Conservation (phyloP, 2,113 vertebrate species). For the Silurus meridionalis region DNA sequence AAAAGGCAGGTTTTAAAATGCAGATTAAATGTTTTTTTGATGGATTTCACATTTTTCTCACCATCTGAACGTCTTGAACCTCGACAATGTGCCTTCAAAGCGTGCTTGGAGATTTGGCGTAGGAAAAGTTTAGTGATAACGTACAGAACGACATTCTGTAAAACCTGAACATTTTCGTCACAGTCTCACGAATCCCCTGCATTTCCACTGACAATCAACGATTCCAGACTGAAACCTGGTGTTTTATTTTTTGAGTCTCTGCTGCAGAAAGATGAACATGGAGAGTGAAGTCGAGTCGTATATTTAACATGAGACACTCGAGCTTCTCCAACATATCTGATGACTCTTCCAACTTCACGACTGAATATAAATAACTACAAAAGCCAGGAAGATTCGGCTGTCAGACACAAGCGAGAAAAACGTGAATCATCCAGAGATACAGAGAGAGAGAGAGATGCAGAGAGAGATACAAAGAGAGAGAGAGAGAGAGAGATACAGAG, state of each 20-base stretch:
- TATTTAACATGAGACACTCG: background rate
- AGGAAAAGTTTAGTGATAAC: background rate
- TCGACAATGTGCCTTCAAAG: background rate
- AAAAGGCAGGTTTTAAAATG: background rate
- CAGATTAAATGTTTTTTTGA: background rate
- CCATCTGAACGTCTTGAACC: background rate
- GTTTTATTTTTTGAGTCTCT: background rate
- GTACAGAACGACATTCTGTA: background rate
- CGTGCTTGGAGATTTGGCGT: background rate
- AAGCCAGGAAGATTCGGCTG: constrained; percentile 13
- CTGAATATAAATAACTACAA: constrained; percentile 30
- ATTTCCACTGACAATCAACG: background rate
- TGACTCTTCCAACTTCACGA: background rate
- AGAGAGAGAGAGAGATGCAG: background rate
- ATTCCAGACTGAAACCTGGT: background rate
- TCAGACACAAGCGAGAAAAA: constrained; percentile 12
- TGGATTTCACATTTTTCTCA: background rate
- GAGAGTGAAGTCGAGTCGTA: background rate
- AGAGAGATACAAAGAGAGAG: background rate
- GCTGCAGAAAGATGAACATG: background rate
- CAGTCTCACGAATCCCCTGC: background rate
- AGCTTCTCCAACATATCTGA: background rate
- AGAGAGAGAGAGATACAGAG: background rate
- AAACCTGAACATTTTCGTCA: background rate
- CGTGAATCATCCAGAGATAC: constrained; percentile 20